Percentiles rank a stretch among this genome's conserved stretches.
These are phyloP conservation scores for Ardeotis arabs DNA, from an alignment of 2,113 vertebrate species.

Conservation along the genomic window DNA sequence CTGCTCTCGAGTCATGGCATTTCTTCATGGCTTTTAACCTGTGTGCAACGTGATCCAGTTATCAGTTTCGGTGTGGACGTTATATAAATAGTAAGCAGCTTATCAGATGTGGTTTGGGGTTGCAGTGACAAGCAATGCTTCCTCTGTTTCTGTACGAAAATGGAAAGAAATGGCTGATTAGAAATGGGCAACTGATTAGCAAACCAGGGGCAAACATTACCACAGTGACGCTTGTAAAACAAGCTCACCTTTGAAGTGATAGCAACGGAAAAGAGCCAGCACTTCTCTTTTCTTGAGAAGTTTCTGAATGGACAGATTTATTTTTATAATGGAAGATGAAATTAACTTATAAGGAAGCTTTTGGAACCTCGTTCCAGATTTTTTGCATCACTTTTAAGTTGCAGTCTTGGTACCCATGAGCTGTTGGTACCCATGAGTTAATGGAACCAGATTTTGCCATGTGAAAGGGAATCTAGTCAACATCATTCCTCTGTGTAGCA, in stretches of 20 bases:
- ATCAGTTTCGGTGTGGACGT: not conserved
- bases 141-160: not conserved
- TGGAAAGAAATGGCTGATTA: not conserved
- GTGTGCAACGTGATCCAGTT: not conserved
- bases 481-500: not conserved
- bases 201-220: not conserved
- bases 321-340: not conserved
- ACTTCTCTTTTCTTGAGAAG: not conserved
- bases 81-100: not conserved
- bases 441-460: not conserved
- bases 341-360: not conserved
- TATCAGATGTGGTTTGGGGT: not conserved
- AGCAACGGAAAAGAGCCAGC: not conserved
- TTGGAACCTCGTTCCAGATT: not conserved
- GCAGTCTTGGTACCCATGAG: not conserved
- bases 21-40: not conserved
- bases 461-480: not conserved
- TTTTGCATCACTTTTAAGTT: not conserved
- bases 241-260: not conserved
- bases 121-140: conserved; percentile 3
- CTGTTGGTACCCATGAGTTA: not conserved
- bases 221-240: not conserved
- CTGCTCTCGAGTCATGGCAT: not conserved
- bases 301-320: not conserved
- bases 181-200: not conserved